Evolutionary conservation across 2,113 vertebrate species (phyloP).

Genomic region (Antechinus flavipes): DNA sequence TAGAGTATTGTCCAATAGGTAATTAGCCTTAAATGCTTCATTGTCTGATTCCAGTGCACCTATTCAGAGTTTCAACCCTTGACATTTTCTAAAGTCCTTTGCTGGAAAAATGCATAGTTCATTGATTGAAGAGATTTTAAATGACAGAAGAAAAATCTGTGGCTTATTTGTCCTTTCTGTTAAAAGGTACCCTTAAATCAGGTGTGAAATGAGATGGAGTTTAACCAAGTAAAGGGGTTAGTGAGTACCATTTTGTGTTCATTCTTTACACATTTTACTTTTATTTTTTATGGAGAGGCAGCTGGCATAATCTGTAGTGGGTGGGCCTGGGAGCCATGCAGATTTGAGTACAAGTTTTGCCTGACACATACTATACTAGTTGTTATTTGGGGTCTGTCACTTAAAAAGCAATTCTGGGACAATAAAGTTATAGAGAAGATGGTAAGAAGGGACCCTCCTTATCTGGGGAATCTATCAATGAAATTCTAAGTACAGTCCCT

Average conservation of each 20-base stretch:
- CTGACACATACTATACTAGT: not conserved
- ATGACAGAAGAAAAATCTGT: not conserved
- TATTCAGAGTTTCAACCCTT: too few relatives aligned
- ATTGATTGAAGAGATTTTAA: not conserved
- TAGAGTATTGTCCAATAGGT: too few relatives aligned
- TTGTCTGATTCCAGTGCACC: too few relatives aligned
- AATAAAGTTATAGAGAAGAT: not conserved
- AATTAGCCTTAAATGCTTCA: too few relatives aligned
- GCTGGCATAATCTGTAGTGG: not conserved
- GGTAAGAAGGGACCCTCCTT: not conserved
- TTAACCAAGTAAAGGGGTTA: not conserved
- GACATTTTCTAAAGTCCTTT: not conserved
- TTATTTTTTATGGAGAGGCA: not conserved
- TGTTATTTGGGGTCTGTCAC: not conserved
- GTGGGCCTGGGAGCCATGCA: not conserved
- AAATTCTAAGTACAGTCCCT: not conserved
- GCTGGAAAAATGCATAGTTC: not conserved
- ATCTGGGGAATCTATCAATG: not conserved
- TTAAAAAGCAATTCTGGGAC: not conserved
- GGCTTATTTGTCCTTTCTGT: not conserved
- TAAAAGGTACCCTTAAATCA: not conserved
- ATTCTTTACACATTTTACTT: not conserved
- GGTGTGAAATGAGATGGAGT: not conserved
- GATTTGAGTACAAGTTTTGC: not conserved
- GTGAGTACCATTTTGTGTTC: not conserved